A percentile compares a stretch with the other conserved stretches of the same genome.
These are phyloP conservation scores for Brienomyrus longianalis DNA, from an alignment of 2,113 vertebrate species.

Conservation along the genomic window DNA sequence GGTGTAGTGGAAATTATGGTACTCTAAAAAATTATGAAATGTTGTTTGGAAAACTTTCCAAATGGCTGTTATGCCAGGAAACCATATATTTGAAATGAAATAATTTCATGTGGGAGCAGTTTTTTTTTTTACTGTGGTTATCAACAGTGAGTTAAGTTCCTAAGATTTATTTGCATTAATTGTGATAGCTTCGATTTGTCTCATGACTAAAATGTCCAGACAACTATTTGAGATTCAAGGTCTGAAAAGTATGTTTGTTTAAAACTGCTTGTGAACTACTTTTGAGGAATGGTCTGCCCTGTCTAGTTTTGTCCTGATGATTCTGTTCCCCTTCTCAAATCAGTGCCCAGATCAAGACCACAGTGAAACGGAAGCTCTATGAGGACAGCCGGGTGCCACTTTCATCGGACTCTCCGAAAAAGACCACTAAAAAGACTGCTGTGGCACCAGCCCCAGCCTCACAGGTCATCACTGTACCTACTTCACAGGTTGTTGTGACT, in stretches of 20 bases:
- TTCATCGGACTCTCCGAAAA: constrained; percentile 74
- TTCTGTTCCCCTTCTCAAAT: not conserved
- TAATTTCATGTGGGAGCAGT: not conserved
- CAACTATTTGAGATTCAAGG: not conserved
- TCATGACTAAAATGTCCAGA: not conserved
- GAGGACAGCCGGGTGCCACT: constrained; percentile 83
- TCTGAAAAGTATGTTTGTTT: not conserved
- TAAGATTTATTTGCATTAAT: not conserved
- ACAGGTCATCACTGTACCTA: constrained; percentile 41
- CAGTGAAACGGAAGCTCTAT: constrained; percentile 82
- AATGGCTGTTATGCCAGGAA: not conserved
- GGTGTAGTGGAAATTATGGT: no score
- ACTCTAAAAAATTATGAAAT: not conserved
- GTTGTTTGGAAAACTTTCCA: not conserved
- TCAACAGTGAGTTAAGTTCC: not conserved
- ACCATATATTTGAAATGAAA: not conserved
- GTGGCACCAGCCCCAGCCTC: constrained; percentile 31
- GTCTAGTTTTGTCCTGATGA: not conserved
- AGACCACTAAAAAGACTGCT: constrained; percentile 64
- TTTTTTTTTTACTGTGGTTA: not conserved
- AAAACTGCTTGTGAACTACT: not conserved
- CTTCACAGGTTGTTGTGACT: constrained; percentile 57
- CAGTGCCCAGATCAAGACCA: constrained; percentile 84
- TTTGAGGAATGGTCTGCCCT: not conserved
- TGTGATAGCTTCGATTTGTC: not conserved